These are phyloP conservation scores for Diplazon laetatorius DNA, from an alignment of 2,888 invertebrate species.

Conservation along the genomic window DNA sequence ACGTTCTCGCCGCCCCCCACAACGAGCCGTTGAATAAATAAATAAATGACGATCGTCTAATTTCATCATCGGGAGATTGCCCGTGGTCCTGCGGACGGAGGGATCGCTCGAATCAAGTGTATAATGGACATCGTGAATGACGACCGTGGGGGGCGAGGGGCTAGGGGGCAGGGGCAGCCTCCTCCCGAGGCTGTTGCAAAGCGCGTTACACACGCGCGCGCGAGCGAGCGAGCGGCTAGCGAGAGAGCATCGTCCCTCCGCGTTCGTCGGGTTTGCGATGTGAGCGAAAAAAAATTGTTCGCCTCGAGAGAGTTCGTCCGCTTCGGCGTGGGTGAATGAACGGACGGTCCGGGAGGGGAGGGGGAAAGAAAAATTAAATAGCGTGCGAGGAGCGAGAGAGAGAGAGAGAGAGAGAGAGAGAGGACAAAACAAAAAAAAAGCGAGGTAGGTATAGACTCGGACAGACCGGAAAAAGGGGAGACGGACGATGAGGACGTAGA, in stretches of 20 bases:
- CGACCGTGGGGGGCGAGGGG: too few species aligned
- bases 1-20: too few species aligned
- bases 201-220: too few species aligned
- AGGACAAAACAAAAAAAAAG: slow-evolving; percentile 13
- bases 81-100: neutral
- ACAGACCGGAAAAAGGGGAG: too few species aligned
- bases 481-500: neutral
- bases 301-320: slow-evolving; percentile 51
- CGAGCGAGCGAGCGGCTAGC: neutral
- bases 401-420: neutral
- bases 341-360: slow-evolving; percentile 36
- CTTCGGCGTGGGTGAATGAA: slow-evolving; percentile 66
- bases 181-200: neutral
- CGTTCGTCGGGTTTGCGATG: slow-evolving; percentile 27
- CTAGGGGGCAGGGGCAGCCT: too few species aligned
- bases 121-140: slow-evolving; percentile 58
- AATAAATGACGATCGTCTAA: slow-evolving; percentile 58
- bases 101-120: slow-evolving; percentile 42
- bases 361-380: slow-evolving; percentile 49
- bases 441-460: neutral
- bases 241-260: slow-evolving; percentile 8
- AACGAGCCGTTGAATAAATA: too few species aligned
- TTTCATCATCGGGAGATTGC: slow-evolving; percentile 50
- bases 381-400: slow-evolving; percentile 5
- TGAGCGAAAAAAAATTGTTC: slow-evolving; percentile 55